A percentile compares a stretch with the other conserved stretches of the same genome.
Evolutionary conservation across 1,140 invertebrate genomes (phyloP).

Genomic region (Solenopsis fugax): DNA sequence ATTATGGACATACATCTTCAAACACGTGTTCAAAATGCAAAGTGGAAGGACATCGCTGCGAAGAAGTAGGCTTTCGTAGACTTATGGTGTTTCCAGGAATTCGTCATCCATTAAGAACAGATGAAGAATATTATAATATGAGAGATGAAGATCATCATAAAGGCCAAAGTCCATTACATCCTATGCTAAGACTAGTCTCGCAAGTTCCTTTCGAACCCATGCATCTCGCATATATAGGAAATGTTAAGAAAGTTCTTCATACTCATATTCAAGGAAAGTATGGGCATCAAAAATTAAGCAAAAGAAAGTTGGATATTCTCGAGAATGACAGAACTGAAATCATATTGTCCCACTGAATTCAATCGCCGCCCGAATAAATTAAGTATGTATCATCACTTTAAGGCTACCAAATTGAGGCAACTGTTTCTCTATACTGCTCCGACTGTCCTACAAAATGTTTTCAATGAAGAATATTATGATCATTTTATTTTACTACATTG

Average conservation of each 20-base stretch:
- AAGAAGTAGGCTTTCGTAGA: too few species aligned
- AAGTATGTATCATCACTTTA: background rate
- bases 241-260: too few species aligned
- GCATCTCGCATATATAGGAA: too few species aligned
- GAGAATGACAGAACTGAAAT: background rate
- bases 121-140: too few species aligned
- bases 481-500: constrained; percentile 24
- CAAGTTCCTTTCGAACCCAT: too few species aligned
- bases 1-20: background rate
- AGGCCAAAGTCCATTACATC: too few species aligned
- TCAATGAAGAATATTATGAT: background rate
- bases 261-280: background rate
- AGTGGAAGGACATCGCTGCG: background rate
- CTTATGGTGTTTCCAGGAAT: too few species aligned
- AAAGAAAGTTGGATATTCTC: background rate
- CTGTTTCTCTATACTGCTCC: background rate
- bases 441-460: background rate
- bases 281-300: background rate
- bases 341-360: constrained; percentile 1
- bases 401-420: background rate
- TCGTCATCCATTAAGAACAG: too few species aligned
- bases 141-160: too few species aligned
- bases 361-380: constrained; percentile 16
- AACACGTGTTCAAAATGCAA: constrained; percentile 17
- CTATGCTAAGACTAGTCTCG: too few species aligned